A percentile compares a stretch with the other conserved stretches of the same genome.
Evolutionary conservation across 30 jellyfish, hydroid and myxozoan genomes (phyloP).

Genomic region (Aurelia sp.): DNA sequence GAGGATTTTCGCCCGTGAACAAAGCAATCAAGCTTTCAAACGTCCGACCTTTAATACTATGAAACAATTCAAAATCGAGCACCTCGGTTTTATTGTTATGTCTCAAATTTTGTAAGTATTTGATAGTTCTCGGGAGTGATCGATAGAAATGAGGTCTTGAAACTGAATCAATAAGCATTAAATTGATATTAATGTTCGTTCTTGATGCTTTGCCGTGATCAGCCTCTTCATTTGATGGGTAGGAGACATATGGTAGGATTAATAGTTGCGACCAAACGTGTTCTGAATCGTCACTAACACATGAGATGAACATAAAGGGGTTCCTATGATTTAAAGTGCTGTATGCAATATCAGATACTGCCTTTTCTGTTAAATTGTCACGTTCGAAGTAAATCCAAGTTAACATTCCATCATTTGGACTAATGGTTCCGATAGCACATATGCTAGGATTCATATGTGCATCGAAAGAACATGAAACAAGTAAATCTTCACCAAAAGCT

Average conservation of each 20-base stretch:
- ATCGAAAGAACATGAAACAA: constrained; percentile 26
- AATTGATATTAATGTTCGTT: constrained; percentile 36
- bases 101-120: constrained; percentile 29
- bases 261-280: constrained; percentile 35
- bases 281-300: constrained; percentile 10
- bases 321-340: constrained; percentile 11
- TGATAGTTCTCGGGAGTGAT: constrained; percentile 62
- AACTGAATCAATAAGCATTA: constrained; percentile 76
- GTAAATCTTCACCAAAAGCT: background rate
- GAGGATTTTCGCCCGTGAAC: constrained; percentile 60
- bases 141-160: constrained; percentile 85
- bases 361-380: constrained; percentile 5
- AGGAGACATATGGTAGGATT: constrained; percentile 37
- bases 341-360: background rate
- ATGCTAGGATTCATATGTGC: background rate
- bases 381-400: background rate
- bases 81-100: constrained; percentile 24
- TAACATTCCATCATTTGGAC: constrained; percentile 12
- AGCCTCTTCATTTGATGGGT: background rate
- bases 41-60: constrained; percentile 68
- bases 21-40: constrained; percentile 67
- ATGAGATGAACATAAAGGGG: constrained; percentile 60
- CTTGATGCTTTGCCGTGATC: too few species aligned
- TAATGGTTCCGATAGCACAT: constrained; percentile 19
- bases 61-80: constrained; percentile 72